Evolutionary conservation across 2,888 invertebrate species (phyloP).

Genomic region (Drosophila silvestris): DNA sequence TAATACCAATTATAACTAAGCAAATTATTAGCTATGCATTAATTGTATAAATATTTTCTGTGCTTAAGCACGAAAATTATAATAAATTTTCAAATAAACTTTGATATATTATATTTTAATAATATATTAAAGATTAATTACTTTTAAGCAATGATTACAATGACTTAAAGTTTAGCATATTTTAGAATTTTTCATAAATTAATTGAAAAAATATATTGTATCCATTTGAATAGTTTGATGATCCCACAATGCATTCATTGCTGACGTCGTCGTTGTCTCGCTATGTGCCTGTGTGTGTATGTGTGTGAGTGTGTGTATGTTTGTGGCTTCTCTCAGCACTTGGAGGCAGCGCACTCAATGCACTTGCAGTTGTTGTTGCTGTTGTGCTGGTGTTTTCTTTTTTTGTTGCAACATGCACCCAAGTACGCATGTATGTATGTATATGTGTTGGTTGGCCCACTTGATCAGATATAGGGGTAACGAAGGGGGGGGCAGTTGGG

Average conservation of each 20-base stretch:
- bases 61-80: background rate
- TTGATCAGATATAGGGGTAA: constrained; percentile 52
- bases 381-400: constrained; percentile 18
- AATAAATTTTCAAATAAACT: background rate
- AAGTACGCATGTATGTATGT: constrained; percentile 39
- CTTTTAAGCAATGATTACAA: background rate
- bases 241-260: constrained; percentile 44
- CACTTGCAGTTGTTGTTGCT: constrained; percentile 60
- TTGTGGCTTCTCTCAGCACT: constrained; percentile 71
- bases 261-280: constrained; percentile 32
- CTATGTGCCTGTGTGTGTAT: constrained; percentile 19
- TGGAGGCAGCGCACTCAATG: constrained; percentile 67
- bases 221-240: background rate
- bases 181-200: background rate
- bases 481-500: constrained; percentile 5
- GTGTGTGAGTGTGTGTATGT: constrained; percentile 30
- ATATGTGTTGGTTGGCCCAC: constrained; percentile 59
- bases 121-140: background rate
- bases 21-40: background rate
- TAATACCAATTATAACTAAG: background rate
- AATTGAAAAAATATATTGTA: background rate
- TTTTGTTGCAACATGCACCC: constrained; percentile 68
- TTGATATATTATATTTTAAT: background rate
- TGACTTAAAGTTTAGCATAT: background rate
- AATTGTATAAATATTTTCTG: background rate